phyloP scores from a whole-genome alignment of 53 echinoderm and acorn worm genomes.

The Zoroaster sp. region DNA sequence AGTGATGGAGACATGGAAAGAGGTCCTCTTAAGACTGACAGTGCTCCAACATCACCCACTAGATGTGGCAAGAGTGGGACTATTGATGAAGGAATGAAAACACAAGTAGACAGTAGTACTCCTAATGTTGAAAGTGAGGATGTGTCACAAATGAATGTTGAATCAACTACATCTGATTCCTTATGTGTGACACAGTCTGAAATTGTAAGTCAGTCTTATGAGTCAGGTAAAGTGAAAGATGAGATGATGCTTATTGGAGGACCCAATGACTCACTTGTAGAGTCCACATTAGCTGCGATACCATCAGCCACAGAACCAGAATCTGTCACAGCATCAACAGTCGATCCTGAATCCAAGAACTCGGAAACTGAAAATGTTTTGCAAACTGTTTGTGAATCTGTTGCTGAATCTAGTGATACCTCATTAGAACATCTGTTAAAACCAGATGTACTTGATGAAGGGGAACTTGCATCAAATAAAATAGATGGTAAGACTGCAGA shows the following conservation, averaged over 20 bases:
- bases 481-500: neutral
- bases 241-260: neutral
- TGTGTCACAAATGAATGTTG: neutral
- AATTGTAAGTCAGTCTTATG: slow-evolving; percentile 30
- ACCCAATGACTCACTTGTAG: neutral
- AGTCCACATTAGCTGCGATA: neutral
- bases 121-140: neutral
- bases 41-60: neutral
- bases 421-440: neutral
- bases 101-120: slow-evolving; percentile 23
- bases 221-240: neutral
- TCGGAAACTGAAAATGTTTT: neutral
- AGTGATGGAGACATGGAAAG: slow-evolving; percentile 53
- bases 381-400: neutral
- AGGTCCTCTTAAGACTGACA: slow-evolving; percentile 21
- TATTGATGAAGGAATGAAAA: neutral
- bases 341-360: neutral
- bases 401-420: slow-evolving; percentile 15
- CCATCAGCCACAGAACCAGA: neutral
- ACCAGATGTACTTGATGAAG: slow-evolving; percentile 26
- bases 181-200: slow-evolving; percentile 5
- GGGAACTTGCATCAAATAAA: slow-evolving; percentile 4
- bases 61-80: neutral
- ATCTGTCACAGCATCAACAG: neutral
- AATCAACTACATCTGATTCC: neutral